A percentile compares a stretch with the other conserved stretches of the same genome.
phyloP scores from a whole-genome alignment of 2,113 vertebrate genomes.

The Penelope pileata region DNA sequence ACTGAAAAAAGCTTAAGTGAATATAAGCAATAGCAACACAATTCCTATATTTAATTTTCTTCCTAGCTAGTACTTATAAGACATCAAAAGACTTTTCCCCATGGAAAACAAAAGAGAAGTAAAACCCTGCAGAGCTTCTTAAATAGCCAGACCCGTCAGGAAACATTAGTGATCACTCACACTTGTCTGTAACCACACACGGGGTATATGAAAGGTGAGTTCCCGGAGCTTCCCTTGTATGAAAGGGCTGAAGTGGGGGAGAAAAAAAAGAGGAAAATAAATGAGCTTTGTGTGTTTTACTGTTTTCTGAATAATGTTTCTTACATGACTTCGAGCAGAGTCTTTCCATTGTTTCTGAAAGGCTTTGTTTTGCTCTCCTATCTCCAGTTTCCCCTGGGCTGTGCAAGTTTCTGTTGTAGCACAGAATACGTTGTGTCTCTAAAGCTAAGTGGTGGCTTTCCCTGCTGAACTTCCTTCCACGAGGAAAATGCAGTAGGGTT shows the following conservation, averaged over 20 bases:
- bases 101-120: not conserved
- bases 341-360: constrained; percentile 16
- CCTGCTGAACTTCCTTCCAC: constrained; percentile 39
- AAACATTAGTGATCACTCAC: not conserved
- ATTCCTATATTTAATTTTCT: not conserved
- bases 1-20: not conserved
- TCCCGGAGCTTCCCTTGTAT: not conserved
- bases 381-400: not conserved
- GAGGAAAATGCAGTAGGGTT: constrained; percentile 13
- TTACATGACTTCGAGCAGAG: not conserved
- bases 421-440: constrained; percentile 63
- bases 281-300: not conserved
- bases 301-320: not conserved
- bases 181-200: not conserved
- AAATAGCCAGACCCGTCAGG: not conserved
- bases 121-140: not conserved
- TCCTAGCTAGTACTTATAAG: not conserved
- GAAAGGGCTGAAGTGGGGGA: not conserved
- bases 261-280: not conserved
- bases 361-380: not conserved
- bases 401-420: not conserved
- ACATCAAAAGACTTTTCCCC: not conserved
- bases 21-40: not conserved
- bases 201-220: not conserved
- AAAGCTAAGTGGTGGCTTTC: constrained; percentile 77